Evolutionary conservation across 2,113 vertebrate species (phyloP), one percentile per base, ranked within the genome.

Genomic region (Bombycilla garrulus): DNA sequence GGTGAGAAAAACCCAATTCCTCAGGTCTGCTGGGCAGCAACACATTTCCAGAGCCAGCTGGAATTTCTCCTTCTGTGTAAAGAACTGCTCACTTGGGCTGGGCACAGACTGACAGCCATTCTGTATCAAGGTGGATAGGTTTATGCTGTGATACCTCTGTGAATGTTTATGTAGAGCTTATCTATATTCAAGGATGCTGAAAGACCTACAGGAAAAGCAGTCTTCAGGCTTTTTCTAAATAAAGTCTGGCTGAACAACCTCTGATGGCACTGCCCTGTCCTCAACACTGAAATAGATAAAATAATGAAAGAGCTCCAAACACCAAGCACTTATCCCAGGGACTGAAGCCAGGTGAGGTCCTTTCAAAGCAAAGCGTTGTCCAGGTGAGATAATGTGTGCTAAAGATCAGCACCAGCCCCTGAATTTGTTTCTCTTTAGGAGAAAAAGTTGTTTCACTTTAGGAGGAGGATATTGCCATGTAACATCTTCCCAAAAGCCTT

Each of bases 361-460:
- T 64, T 65, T 50, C 40, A 42, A 40, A 58, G 50, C 36, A 73
- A 73, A 53, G 40, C n/a, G 45, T 60, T 56, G 61, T 18, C n/a
- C 40, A 60, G 51, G 23, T 21, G 20, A 65, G n/a, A 21, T 0
- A 17, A 35, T 1, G 0, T 4, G 0, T 8, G 11, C 17, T n/a
- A n/a, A 38, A 58, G 54, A 44, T 23, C 69, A 88, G 64, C 58
- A 81, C 44, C 58, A 90, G 29, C 29, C 54, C 72, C 44, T 10
- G 18, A 64, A 67, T 17, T 54, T 38, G 15, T 3, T 79, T 56
- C 18, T 56, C 35, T 56, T 64, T 4, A 67, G n/a, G 47, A 57
- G 29, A 40, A 31, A 42, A 62, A 38, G n/a, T 23, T 45, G 12
- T 8, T 81, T 60, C 15, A 31, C 29, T 79, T 70, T 5, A 71